These are phyloP conservation scores for Triplophysa yarkandensis DNA, from an alignment of 2,797 vertebrate genomes.

Conservation along the genomic window DNA sequence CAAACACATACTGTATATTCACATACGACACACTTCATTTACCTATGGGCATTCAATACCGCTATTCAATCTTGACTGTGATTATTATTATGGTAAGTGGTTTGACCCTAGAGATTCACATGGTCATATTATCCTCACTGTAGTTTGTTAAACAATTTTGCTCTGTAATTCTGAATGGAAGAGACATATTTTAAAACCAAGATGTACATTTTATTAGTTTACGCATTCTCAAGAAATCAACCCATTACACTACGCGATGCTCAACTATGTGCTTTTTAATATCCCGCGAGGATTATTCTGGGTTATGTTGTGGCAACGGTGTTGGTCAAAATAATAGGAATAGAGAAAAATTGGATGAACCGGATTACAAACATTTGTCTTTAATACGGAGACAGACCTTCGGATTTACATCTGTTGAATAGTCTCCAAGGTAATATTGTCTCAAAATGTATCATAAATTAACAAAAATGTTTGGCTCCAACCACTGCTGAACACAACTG, in stretches of 20 bases:
- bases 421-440: no score
- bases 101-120: not conserved
- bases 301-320: not conserved
- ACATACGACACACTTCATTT: conserved; percentile 16
- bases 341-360: no score
- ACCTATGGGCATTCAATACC: conserved; percentile 21
- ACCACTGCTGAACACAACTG: no score
- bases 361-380: no score
- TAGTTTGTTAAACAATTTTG: not conserved
- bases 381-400: no score
- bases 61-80: conserved; percentile 4
- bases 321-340: no score
- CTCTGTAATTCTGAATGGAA: not conserved
- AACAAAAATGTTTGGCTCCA: no score
- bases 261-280: not conserved
- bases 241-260: no score
- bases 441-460: no score
- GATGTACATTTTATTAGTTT: not conserved
- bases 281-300: not conserved
- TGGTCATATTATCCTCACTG: not conserved
- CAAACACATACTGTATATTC: conserved; percentile 44
- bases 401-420: no score
- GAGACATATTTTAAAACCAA: not conserved
- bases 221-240: not conserved
- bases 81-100: conserved; percentile 7